phyloP scores from a whole-genome alignment of 2,888 invertebrate species.

The Rhopalosiphum nymphaeae region DNA sequence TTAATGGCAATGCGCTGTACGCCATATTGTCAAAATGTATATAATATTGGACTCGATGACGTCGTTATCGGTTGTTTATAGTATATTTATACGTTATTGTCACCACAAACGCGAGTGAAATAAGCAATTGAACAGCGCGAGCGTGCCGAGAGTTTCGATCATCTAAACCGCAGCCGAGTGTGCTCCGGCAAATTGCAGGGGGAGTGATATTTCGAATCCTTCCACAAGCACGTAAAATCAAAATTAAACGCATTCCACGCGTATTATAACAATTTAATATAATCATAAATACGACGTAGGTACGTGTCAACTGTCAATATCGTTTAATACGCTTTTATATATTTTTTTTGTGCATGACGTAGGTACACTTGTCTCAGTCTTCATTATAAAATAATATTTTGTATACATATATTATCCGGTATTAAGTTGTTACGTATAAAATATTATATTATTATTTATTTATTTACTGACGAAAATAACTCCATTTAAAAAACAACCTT shows the following conservation, averaged over 20 bases:
- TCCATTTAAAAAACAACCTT: not conserved
- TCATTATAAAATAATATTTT: not conserved
- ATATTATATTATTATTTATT: not conserved
- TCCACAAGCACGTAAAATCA: not conserved
- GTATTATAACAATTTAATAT: not conserved
- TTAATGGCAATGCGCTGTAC: not conserved
- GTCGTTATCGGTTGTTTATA: not conserved
- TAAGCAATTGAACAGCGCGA: constrained; percentile 15
- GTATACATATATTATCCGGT: not conserved
- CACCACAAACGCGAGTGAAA: constrained; percentile 35
- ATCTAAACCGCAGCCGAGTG: not conserved
- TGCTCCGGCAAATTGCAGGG: not conserved
- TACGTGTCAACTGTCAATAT: constrained; percentile 11
- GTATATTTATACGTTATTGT: constrained; percentile 3
- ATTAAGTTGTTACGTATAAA: not conserved
- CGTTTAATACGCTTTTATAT: not conserved
- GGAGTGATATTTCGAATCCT: not conserved
- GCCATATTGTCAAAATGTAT: not conserved
- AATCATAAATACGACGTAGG: not conserved
- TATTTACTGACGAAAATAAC: not conserved
- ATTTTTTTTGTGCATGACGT: not conserved
- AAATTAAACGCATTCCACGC: not conserved
- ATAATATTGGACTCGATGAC: not conserved
- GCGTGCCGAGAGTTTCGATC: constrained; percentile 42
- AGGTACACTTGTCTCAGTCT: not conserved